A percentile compares a stretch with the other conserved stretches of the same genome.
phyloP scores from a whole-genome alignment of 2,113 vertebrate genomes.

The Pyxicephalus adspersus region DNA sequence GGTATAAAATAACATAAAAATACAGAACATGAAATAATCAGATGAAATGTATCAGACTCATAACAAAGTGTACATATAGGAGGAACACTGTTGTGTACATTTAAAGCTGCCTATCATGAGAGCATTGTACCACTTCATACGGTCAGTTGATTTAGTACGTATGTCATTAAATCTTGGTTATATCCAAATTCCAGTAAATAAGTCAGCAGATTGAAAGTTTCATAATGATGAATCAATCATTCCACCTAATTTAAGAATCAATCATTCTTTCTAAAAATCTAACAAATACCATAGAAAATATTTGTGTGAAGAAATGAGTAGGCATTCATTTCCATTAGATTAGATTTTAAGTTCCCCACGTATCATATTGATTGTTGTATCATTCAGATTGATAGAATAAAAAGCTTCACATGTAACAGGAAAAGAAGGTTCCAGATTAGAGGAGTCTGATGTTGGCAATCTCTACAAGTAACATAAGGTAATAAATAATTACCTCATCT shows the following conservation, averaged over 20 bases:
- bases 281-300: not conserved
- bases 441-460: not conserved
- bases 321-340: not conserved
- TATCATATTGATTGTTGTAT: too few species aligned
- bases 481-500: not conserved
- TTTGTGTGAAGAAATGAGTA: not conserved
- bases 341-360: not conserved
- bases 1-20: not conserved
- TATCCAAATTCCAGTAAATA: slow-evolving; percentile 21
- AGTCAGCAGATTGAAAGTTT: slow-evolving; percentile 8
- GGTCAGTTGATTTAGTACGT: slow-evolving; percentile 6
- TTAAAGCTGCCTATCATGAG: not conserved
- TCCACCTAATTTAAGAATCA: not conserved
- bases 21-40: not conserved
- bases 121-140: not conserved
- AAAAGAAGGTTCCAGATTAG: too few species aligned
- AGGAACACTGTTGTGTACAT: not conserved
- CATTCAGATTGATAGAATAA: too few species aligned
- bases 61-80: too few species aligned
- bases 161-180: not conserved
- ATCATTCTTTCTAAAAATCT: not conserved
- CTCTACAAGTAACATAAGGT: not conserved
- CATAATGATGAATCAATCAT: slow-evolving; percentile 26
- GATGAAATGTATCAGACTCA: not conserved
- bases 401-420: too few species aligned